These are phyloP conservation scores for Eupithecia insigniata DNA, from an alignment of 2,888 invertebrate genomes.

Conservation along the genomic window DNA sequence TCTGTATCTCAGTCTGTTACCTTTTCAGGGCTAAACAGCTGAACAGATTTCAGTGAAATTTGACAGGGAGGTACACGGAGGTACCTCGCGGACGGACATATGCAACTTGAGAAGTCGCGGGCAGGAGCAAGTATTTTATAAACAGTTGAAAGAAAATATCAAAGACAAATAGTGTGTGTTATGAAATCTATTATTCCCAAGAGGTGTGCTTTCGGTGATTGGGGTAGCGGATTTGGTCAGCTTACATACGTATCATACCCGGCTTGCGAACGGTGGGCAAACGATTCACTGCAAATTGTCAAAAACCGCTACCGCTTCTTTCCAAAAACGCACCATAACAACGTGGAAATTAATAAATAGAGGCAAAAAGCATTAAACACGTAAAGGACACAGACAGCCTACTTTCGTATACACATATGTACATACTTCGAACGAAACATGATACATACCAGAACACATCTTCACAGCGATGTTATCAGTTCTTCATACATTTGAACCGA, in stretches of 20 bases:
- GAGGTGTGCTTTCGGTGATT: not conserved
- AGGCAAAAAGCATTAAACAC: not conserved
- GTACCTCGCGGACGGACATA: too few relatives aligned
- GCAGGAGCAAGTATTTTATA: too few relatives aligned
- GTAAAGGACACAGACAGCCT: not conserved
- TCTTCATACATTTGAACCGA: constrained; percentile 18
- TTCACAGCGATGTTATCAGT: constrained; percentile 1
- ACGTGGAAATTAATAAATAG: not conserved
- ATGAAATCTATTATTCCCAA: not conserved
- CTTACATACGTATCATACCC: not conserved
- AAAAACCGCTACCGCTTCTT: not conserved
- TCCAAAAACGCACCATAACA: not conserved
- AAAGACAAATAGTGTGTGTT: not conserved
- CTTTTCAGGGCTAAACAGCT: too few relatives aligned
- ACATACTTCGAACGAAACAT: not conserved
- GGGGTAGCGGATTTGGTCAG: not conserved
- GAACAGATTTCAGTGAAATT: too few relatives aligned
- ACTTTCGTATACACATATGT: not conserved
- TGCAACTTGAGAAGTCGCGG: too few relatives aligned
- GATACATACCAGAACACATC: not conserved
- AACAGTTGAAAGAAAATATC: not conserved
- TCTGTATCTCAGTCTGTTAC: too few relatives aligned
- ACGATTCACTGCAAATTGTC: not conserved
- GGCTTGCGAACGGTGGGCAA: not conserved
- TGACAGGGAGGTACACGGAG: too few relatives aligned